Percentiles rank a stretch among this genome's conserved stretches.
Conservation (phyloP, 2,113 vertebrate species). For the Oryzias javanicus region DNA sequence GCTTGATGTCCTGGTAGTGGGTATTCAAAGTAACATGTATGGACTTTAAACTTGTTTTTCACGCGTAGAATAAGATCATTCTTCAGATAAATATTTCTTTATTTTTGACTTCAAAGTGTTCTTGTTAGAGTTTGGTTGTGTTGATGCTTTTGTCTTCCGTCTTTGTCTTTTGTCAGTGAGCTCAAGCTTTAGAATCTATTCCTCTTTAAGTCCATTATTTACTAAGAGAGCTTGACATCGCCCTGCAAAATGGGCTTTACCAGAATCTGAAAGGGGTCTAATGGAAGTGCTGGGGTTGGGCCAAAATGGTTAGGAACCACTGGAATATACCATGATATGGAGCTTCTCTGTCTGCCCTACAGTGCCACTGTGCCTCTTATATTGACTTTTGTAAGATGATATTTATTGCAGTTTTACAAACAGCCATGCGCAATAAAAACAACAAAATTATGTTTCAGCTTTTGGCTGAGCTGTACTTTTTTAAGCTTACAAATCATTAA, state of each 20-base stretch:
- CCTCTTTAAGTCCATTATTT: conserved; percentile 28
- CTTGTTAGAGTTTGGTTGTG: background rate
- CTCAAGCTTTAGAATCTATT: background rate
- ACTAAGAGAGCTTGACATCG: conserved; percentile 29
- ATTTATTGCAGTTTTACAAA: conserved; percentile 24
- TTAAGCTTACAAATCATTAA: no score
- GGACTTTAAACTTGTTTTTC: no score
- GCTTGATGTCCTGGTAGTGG: no score
- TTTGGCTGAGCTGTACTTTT: background rate
- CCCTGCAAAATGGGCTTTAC: conserved; percentile 42
- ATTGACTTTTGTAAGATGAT: conserved; percentile 20
- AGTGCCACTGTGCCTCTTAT: conserved; percentile 16
- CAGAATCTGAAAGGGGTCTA: conserved; percentile 53
- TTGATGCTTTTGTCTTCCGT: conserved; percentile 14
- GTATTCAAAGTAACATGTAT: no score
- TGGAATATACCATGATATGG: conserved; percentile 35
- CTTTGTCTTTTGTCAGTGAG: no score
- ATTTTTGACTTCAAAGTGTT: background rate
- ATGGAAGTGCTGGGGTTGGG: conserved; percentile 62
- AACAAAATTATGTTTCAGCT: background rate
- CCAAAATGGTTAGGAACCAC: conserved; percentile 50
- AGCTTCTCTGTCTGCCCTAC: conserved; percentile 25
- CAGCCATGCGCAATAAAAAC: background rate
- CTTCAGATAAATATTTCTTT: no score
- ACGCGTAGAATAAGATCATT: no score